Percentiles rank a stretch among this genome's conserved stretches.
Conservation (phyloP, 2,797 vertebrate genomes). For the Rhabdophis nuchalis region DNA sequence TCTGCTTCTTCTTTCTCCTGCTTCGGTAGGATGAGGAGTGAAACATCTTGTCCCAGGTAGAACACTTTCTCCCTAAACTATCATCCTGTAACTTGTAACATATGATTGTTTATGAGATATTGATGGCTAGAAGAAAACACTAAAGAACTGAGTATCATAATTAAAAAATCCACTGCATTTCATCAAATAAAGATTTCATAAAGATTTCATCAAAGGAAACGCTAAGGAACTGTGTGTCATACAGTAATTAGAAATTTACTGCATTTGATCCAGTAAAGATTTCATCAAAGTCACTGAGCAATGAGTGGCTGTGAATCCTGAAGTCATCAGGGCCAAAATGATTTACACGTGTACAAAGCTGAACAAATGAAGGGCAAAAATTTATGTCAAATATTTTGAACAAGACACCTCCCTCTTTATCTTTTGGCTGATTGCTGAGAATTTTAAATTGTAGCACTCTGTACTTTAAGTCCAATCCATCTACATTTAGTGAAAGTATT, state of each 20-base stretch:
- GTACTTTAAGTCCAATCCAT: conserved; percentile 43
- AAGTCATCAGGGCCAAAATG: conserved; percentile 47
- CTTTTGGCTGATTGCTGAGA: conserved; percentile 38
- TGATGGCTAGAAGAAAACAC: conserved; percentile 57
- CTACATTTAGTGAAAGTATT: conserved; percentile 42
- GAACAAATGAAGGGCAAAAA: conserved; percentile 57
- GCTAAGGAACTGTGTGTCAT: conserved; percentile 58
- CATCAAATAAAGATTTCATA: conserved; percentile 50
- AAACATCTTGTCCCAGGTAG: conserved; percentile 32
- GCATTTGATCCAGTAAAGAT: conserved; percentile 53
- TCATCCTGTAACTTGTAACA: conserved; percentile 54
- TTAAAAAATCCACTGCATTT: conserved; percentile 57
- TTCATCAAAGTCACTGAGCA: conserved; percentile 58
- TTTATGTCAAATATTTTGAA: conserved; percentile 29
- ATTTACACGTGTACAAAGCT: conserved; percentile 54
- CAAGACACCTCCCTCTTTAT: conserved; percentile 35
- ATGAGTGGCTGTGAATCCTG: conserved; percentile 60
- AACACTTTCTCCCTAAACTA: conserved; percentile 38
- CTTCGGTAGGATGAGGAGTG: not conserved
- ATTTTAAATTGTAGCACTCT: conserved; percentile 34
- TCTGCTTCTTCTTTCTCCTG: not conserved
- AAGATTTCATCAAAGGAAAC: conserved; percentile 52
- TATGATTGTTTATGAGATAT: conserved; percentile 56
- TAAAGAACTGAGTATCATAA: conserved; percentile 60
- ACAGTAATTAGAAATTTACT: conserved; percentile 56